These are phyloP conservation scores for Teinopalpus imperialis DNA, from an alignment of 2,888 invertebrate species.

Conservation along the genomic window DNA sequence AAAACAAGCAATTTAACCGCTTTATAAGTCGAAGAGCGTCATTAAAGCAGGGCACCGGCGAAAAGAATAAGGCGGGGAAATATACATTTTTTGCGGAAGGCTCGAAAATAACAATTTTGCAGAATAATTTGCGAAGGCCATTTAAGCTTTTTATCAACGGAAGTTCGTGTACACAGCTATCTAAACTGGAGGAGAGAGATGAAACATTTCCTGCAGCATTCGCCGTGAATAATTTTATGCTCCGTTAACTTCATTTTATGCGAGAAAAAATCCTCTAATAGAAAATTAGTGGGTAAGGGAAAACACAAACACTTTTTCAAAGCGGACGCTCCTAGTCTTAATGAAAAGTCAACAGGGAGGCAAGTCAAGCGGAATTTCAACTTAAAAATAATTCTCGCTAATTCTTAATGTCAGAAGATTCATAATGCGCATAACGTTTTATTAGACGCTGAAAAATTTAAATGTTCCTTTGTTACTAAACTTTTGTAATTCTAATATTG, in stretches of 20 bases:
- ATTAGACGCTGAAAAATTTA: constrained; percentile 48
- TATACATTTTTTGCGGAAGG: constrained; percentile 49
- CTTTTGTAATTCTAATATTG: neutral
- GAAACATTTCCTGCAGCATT: constrained; percentile 63
- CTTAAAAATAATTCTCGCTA: constrained; percentile 28
- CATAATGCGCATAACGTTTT: constrained; percentile 26
- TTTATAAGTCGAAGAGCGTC: constrained; percentile 59
- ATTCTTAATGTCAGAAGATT: constrained; percentile 25
- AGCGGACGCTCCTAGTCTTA: constrained; percentile 28
- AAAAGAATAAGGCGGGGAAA: constrained; percentile 56
- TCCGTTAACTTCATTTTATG: constrained; percentile 71
- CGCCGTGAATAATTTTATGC: constrained; percentile 71
- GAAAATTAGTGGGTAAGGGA: constrained; percentile 39
- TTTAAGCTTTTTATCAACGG: constrained; percentile 76
- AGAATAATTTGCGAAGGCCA: constrained; percentile 72
- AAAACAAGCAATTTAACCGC: constrained; percentile 60
- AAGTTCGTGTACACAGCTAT: constrained; percentile 74
- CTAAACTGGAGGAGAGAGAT: constrained; percentile 59
- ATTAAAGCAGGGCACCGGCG: constrained; percentile 48
- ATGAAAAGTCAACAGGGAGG: constrained; percentile 57
- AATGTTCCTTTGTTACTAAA: constrained; percentile 20
- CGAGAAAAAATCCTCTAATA: constrained; percentile 57
- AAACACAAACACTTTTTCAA: constrained; percentile 31
- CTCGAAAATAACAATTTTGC: constrained; percentile 71
- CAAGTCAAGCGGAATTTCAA: constrained; percentile 33